Conservation (phyloP, 2,888 invertebrate genomes). For the Plagodis dolabraria region DNA sequence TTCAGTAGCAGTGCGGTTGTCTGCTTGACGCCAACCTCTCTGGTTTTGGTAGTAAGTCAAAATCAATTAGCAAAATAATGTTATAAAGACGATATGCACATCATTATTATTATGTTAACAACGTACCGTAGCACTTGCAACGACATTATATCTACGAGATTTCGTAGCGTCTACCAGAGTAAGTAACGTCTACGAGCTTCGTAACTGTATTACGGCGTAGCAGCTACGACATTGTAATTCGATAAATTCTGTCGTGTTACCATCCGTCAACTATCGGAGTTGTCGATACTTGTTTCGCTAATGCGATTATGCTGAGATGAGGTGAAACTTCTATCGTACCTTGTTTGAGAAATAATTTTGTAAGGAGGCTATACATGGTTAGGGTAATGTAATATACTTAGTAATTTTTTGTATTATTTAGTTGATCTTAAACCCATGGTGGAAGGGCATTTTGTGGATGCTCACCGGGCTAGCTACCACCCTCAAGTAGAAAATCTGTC, state of each 20-base stretch:
- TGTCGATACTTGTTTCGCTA: constrained; percentile 8
- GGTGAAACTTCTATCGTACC: constrained; percentile 11
- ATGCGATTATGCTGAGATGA: constrained; percentile 5
- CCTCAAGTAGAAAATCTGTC: too few relatives aligned
- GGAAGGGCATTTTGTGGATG: too few relatives aligned
- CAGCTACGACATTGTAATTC: constrained; percentile 19
- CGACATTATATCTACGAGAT: background rate
- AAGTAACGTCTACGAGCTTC: constrained; percentile 9
- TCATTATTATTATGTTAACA: background rate
- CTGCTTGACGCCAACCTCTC: too few relatives aligned
- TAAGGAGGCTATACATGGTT: too few relatives aligned
- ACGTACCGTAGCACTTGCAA: constrained; percentile 12
- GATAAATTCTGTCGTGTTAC: constrained; percentile 8
- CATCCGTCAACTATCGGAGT: constrained; percentile 14
- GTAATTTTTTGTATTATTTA: too few relatives aligned
- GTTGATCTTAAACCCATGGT: too few relatives aligned
- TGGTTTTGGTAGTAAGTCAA: too few relatives aligned
- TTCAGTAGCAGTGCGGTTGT: too few relatives aligned
- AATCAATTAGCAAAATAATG: too few relatives aligned
- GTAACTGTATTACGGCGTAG: constrained; percentile 18
- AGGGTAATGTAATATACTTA: too few relatives aligned
- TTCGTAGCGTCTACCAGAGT: constrained; percentile 8
- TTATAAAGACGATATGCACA: background rate
- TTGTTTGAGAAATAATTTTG: background rate
- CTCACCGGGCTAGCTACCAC: too few relatives aligned